Base-by-base conservation (phyloP, 2,113 vertebrate species). In the Phylloscopus whistleri region DNA sequence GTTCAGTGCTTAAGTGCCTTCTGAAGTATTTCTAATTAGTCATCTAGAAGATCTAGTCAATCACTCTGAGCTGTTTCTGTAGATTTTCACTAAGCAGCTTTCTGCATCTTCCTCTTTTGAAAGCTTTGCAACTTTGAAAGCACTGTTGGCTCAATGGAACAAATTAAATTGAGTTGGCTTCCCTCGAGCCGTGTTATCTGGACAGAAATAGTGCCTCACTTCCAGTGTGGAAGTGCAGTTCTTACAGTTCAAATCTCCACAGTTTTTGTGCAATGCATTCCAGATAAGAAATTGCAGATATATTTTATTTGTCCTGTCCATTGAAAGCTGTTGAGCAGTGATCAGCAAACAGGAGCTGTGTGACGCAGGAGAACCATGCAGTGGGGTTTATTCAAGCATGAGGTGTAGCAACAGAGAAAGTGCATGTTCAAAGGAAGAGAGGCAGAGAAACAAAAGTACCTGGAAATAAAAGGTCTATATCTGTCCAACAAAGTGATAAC, bases 241-340 rank as follows among this genome's bases (percentile, higher is more conserved):
- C 75, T 76, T 91, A 48, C 72, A 59, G 27, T 55, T 81, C 52
- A 75, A 35, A 30, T 43, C 59, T 63, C 53, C 55, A 14, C 16
- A 13, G 64, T 2, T 87, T 84, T 41, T 87, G 41, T 72, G 35
- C 64, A 46, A 35, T 48, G 22, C 74, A 60, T 60, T 74, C 52
- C 72, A 90, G 90, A 81, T 92, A 94, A 93, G 79, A 48, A 41
- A 56, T 56, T 84, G n/a, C 60, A 92, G 82, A 93, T 46, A 28
- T 1, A 3, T 59, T 67, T 37, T 63, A 23, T 81, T 59, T 88
- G n/a, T 22, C 21, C 26, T 53, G 73, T n/a, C 60, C 48, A 41
- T 63, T 63, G 60, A 62, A 20, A 80, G 55, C 64, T 86, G 18
- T 24, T 63, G 78, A 94, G 44, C 30, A 73, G 51, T 10, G 31